Evolutionary conservation across 92 coral and sea anemone species (phyloP).

Genomic region (Diadumene lineata): DNA sequence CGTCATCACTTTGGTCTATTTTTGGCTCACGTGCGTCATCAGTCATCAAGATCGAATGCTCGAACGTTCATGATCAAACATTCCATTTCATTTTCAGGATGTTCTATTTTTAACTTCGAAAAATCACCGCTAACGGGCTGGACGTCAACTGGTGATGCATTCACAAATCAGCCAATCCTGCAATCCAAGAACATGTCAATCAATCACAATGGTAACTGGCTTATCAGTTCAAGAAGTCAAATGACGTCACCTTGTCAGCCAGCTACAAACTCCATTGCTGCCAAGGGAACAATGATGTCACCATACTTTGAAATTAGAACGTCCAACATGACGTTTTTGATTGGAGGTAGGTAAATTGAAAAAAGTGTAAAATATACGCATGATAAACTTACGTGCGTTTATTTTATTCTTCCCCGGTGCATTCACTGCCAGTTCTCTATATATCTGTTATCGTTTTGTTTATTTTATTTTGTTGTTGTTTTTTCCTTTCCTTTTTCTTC

Average conservation of each 20-base stretch:
- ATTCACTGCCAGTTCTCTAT: too few relatives aligned
- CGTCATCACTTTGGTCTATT: too few relatives aligned
- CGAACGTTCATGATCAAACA: not conserved
- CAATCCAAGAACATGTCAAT: slow-evolving; percentile 9
- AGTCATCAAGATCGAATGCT: not conserved
- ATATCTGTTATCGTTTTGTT: too few relatives aligned
- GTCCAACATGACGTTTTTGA: slow-evolving; percentile 42
- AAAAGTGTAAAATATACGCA: too few relatives aligned
- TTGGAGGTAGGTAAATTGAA: slow-evolving; percentile 50
- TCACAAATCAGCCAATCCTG: slow-evolving; percentile 52
- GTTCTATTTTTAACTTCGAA: slow-evolving; percentile 59
- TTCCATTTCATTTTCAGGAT: slow-evolving; percentile 21
- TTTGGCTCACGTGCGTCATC: not conserved
- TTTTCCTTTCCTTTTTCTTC: too few relatives aligned
- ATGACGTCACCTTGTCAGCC: slow-evolving; percentile 59
- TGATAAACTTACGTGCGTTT: too few relatives aligned
- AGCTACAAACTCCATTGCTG: slow-evolving; percentile 14
- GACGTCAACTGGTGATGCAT: slow-evolving; percentile 54
- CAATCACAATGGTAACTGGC: slow-evolving; percentile 62
- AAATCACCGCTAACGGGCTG: slow-evolving; percentile 50
- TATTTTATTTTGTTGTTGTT: too few relatives aligned
- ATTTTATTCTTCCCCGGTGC: too few relatives aligned
- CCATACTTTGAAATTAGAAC: slow-evolving; percentile 61
- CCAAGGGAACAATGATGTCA: slow-evolving; percentile 59
- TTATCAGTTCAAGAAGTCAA: slow-evolving; percentile 36